phyloP scores from a whole-genome alignment of 2,888 invertebrate species.

The Creontiades dilutus region DNA sequence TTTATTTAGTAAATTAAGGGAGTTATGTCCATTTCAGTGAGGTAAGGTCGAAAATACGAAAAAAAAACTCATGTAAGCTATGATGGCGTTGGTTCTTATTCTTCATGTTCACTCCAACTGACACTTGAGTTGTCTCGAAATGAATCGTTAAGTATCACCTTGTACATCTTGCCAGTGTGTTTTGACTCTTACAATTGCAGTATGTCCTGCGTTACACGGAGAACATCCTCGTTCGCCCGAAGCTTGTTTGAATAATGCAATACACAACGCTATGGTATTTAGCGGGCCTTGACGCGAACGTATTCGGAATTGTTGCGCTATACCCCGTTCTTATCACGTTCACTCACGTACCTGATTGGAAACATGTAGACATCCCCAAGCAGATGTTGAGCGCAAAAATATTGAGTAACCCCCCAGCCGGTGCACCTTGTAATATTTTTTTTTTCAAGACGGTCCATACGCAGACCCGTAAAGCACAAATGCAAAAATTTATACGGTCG shows the following conservation, averaged over 20 bases:
- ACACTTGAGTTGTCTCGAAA: too few species aligned
- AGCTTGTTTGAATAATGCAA: conserved; percentile 9
- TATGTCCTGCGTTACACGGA: too few species aligned
- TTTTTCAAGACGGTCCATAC: conserved; percentile 14
- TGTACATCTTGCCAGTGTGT: too few species aligned
- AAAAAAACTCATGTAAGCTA: too few species aligned
- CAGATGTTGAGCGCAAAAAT: conserved; percentile 10
- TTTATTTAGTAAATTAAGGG: too few species aligned
- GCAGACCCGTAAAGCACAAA: conserved; percentile 29
- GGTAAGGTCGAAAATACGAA: too few species aligned
- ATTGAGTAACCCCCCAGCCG: conserved; percentile 10
- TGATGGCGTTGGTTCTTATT: too few species aligned
- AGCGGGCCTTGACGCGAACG: background rate
- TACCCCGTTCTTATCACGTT: background rate
- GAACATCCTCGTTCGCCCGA: too few species aligned
- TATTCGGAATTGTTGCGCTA: conserved; percentile 22
- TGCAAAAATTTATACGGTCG: conserved; percentile 1
- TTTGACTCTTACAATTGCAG: too few species aligned
- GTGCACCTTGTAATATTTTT: conserved; percentile 21
- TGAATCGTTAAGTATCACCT: too few species aligned
- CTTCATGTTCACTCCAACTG: too few species aligned
- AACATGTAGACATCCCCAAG: conserved; percentile 32
- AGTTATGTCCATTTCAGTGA: too few species aligned
- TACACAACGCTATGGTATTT: background rate
- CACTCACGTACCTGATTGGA: conserved; percentile 36